These are phyloP conservation scores for Carapus acus DNA, from an alignment of 2,797 vertebrate genomes.

Conservation along the genomic window DNA sequence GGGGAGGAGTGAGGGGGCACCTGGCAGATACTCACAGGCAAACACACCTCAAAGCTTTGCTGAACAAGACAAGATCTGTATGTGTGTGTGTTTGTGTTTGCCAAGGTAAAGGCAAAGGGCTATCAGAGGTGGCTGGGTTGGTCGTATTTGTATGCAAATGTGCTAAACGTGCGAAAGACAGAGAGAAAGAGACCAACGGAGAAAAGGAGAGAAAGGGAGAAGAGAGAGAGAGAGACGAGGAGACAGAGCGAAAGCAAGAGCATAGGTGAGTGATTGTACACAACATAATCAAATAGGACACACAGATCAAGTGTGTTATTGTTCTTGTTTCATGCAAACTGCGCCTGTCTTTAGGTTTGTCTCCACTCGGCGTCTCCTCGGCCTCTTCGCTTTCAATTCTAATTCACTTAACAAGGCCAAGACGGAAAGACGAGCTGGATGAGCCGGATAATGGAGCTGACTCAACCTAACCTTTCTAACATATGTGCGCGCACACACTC, in stretches of 20 bases:
- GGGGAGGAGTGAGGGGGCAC: slow-evolving; percentile 24
- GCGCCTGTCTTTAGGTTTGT: slow-evolving; percentile 44
- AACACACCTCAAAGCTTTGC: slow-evolving; percentile 57
- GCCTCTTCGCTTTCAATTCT: slow-evolving; percentile 56
- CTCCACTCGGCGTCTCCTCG: slow-evolving; percentile 51
- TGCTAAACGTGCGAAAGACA: neutral
- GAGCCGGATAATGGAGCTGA: slow-evolving; percentile 65
- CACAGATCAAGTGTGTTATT: slow-evolving; percentile 32
- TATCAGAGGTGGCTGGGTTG: slow-evolving; percentile 35
- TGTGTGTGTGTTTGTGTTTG: slow-evolving; percentile 23
- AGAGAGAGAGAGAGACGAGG: neutral
- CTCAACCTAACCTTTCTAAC: slow-evolving; percentile 47
- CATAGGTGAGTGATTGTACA: slow-evolving; percentile 7
- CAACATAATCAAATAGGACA: slow-evolving; percentile 45
- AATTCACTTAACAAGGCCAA: slow-evolving; percentile 71
- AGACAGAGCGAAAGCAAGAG: neutral
- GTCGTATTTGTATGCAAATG: slow-evolving; percentile 37
- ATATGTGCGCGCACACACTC: slow-evolving; percentile 15
- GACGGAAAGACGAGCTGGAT: slow-evolving; percentile 60
- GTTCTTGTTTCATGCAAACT: slow-evolving; percentile 50
- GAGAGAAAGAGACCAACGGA: neutral
- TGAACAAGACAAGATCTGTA: slow-evolving; percentile 43
- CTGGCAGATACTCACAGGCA: slow-evolving; percentile 54
- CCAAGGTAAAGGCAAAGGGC: slow-evolving; percentile 26
- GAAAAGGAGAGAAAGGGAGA: neutral